phyloP scores from a whole-genome alignment of 2,797 vertebrate genomes.

The Chrosomus eos region DNA sequence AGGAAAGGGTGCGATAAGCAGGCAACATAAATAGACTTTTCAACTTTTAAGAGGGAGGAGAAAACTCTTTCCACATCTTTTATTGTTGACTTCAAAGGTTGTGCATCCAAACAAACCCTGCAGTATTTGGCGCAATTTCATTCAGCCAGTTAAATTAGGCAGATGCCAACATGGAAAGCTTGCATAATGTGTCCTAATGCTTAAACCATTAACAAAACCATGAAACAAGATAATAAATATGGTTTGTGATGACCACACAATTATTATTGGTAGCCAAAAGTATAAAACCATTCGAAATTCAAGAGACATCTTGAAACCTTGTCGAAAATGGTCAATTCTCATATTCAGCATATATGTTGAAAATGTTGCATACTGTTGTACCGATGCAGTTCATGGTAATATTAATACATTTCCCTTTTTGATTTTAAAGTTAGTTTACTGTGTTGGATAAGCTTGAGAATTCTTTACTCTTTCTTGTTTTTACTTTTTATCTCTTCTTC shows the following conservation, averaged over 20 bases:
- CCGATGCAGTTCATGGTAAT: neutral
- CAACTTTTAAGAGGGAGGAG: conserved; percentile 22
- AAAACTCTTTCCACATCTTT: conserved; percentile 32
- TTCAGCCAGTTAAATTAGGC: conserved; percentile 22
- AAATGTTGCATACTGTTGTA: neutral
- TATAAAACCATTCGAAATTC: neutral
- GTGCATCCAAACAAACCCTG: conserved; percentile 7
- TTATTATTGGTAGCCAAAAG: neutral
- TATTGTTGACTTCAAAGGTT: conserved; percentile 25
- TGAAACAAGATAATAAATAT: conserved; percentile 20
- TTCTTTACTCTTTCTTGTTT: neutral
- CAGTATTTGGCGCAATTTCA: neutral
- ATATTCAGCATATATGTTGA: neutral
- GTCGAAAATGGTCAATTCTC: neutral
- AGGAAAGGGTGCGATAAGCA: conserved; percentile 17
- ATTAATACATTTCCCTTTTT: neutral
- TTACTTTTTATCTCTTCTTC: conserved; percentile 16
- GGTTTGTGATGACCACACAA: conserved; percentile 16
- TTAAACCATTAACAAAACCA: conserved; percentile 7
- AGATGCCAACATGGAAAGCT: conserved; percentile 14
- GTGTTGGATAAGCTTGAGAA: neutral
- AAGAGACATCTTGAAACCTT: neutral
- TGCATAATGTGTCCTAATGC: neutral
- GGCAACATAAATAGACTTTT: conserved; percentile 14
- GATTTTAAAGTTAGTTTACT: neutral